phyloP scores from a whole-genome alignment of 2,888 invertebrate genomes.

The Eupithecia tripunctaria region DNA sequence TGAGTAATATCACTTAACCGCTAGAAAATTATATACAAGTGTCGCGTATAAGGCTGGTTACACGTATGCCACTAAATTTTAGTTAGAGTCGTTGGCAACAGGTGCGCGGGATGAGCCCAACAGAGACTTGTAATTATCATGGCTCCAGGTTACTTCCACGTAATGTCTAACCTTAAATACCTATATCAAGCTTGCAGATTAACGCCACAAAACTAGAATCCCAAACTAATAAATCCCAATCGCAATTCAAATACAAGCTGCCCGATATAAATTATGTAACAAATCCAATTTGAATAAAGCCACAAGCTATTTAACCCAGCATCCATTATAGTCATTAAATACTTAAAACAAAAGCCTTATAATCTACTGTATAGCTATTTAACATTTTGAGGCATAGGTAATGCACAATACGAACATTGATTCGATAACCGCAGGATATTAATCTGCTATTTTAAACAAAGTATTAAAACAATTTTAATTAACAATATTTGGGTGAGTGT shows the following conservation, averaged over 20 bases:
- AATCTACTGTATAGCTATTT: conserved; percentile 49
- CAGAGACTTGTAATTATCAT: conserved; percentile 76
- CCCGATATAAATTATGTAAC: conserved; percentile 40
- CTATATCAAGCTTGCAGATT: conserved; percentile 35
- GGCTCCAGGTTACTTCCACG: conserved; percentile 56
- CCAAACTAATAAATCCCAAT: conserved; percentile 28
- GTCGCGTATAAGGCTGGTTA: conserved; percentile 68
- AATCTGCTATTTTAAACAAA: conserved; percentile 67
- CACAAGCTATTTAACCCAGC: conserved; percentile 33
- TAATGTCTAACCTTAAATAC: conserved; percentile 34
- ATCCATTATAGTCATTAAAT: conserved; percentile 45
- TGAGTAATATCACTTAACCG: conserved; percentile 72
- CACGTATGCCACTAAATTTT: conserved; percentile 80
- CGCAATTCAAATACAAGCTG: conserved; percentile 36
- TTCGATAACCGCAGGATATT: conserved; percentile 72
- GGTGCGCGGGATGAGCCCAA: conserved; percentile 76
- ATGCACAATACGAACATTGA: conserved; percentile 66
- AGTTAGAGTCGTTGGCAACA: conserved; percentile 81
- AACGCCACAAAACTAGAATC: conserved; percentile 34
- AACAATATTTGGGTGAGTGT: conserved; percentile 62
- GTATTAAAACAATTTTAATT: conserved; percentile 75
- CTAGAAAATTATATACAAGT: conserved; percentile 77
- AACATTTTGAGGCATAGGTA: conserved; percentile 53
- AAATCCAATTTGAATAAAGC: conserved; percentile 40
- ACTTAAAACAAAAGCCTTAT: conserved; percentile 48